Conservation (phyloP, 2,888 invertebrate species). For the Stegophylla sp. region DNA sequence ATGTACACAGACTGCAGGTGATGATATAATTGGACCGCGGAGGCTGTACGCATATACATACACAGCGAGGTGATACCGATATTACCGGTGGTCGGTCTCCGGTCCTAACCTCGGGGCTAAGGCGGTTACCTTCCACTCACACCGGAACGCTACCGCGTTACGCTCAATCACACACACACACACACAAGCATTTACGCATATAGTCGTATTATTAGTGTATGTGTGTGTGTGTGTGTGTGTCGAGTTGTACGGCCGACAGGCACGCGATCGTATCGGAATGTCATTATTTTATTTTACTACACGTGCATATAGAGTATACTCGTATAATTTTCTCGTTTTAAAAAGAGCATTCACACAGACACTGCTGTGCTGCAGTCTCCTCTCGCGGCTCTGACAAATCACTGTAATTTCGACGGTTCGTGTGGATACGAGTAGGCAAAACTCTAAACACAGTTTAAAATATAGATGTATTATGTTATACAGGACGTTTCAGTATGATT, state of each 20-base stretch:
- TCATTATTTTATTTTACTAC: slow-evolving; percentile 35
- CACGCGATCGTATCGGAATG: slow-evolving; percentile 57
- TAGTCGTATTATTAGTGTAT: neutral
- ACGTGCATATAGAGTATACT: neutral
- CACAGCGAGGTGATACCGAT: neutral
- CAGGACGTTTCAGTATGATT: too few species aligned
- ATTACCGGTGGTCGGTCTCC: neutral
- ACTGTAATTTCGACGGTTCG: slow-evolving; percentile 50
- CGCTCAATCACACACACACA: neutral
- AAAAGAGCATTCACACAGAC: too few species aligned
- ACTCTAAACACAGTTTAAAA: too few species aligned
- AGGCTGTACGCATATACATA: neutral
- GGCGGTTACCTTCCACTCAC: slow-evolving; percentile 27
- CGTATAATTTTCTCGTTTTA: slow-evolving; percentile 28
- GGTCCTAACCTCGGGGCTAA: slow-evolving; percentile 23
- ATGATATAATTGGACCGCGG: neutral
- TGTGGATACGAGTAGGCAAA: neutral
- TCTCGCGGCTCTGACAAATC: slow-evolving; percentile 25
- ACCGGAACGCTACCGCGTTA: slow-evolving; percentile 35
- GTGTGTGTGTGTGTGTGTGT: too few species aligned
- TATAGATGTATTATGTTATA: too few species aligned
- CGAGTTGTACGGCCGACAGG: slow-evolving; percentile 47
- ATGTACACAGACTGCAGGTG: too few species aligned
- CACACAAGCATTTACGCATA: neutral
- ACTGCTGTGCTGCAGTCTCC: too few species aligned